A percentile compares a stretch with the other conserved stretches of the same genome.
phyloP scores from a whole-genome alignment of 1,140 invertebrate species.

The Goniozus legneri region DNA sequence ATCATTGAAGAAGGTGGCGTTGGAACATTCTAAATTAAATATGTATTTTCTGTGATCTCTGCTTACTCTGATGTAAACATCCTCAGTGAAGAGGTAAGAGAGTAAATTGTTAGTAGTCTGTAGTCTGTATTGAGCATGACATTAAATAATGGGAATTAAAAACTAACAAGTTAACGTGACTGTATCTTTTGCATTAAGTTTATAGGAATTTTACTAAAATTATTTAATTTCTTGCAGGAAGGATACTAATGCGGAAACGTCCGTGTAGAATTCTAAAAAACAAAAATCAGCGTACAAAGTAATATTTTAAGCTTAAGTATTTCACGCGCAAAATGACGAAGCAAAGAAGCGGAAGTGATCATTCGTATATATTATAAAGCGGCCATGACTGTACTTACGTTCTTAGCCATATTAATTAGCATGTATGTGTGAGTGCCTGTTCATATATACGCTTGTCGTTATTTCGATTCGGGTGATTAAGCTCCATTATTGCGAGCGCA shows the following conservation, averaged over 20 bases:
- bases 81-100: conserved; percentile 42
- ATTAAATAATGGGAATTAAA: too few relatives aligned
- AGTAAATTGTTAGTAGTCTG: background rate
- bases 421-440: conserved; percentile 54
- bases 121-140: too few relatives aligned
- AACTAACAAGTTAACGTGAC: too few relatives aligned
- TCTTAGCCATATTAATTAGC: conserved; percentile 49
- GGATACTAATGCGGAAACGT: conserved; percentile 60
- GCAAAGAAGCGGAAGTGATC: conserved; percentile 1
- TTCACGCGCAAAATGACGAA: conserved; percentile 35
- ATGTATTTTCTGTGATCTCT: conserved; percentile 39
- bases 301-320: conserved; percentile 47
- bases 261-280: conserved; percentile 52
- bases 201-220: background rate
- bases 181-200: background rate
- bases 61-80: conserved; percentile 31
- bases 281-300: conserved; percentile 50
- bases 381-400: conserved; percentile 52
- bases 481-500: conserved; percentile 13
- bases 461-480: conserved; percentile 27
- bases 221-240: conserved; percentile 49
- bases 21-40: conserved; percentile 39
- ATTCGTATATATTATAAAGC: conserved; percentile 43
- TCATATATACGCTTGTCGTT: conserved; percentile 34
- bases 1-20: conserved; percentile 30